Percentiles rank a stretch among this genome's conserved stretches.
These are phyloP conservation scores for Drosophila nigromelanica DNA, from an alignment of 1,140 invertebrate species.

Conservation along the genomic window DNA sequence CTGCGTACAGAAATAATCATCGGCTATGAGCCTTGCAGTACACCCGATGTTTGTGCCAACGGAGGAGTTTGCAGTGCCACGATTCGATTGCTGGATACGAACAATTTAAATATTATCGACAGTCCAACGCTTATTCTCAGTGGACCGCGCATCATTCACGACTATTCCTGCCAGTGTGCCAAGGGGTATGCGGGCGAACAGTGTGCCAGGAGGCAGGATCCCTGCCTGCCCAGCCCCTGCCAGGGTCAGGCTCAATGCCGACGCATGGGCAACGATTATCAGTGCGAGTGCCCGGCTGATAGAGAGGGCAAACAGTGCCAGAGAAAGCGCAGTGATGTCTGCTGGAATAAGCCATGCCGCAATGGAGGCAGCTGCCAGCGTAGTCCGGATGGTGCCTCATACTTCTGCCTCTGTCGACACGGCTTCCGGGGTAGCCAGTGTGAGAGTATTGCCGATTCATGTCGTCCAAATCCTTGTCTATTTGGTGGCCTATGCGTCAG, in stretches of 20 bases:
- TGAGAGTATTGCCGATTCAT: slow-evolving; percentile 93
- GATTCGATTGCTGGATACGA: slow-evolving; percentile 88
- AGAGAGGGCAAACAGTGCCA: slow-evolving; percentile 94
- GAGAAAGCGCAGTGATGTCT: slow-evolving; percentile 91
- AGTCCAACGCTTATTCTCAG: slow-evolving; percentile 92
- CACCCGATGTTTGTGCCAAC: slow-evolving; percentile 87
- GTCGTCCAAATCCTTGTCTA: slow-evolving; percentile 94
- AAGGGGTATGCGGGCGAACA: slow-evolving; percentile 90
- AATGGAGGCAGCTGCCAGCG: slow-evolving; percentile 96
- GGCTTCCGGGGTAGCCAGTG: slow-evolving; percentile 95
- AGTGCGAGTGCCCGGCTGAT: slow-evolving; percentile 90
- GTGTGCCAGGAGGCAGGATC: slow-evolving; percentile 94
- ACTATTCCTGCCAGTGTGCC: slow-evolving; percentile 91
- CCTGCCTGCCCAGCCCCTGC: slow-evolving; percentile 96
- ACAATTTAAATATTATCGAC: slow-evolving; percentile 87
- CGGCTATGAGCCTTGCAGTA: slow-evolving; percentile 89
- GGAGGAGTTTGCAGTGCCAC: slow-evolving; percentile 90
- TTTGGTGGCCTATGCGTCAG: slow-evolving; percentile 93
- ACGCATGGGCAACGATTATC: slow-evolving; percentile 91
- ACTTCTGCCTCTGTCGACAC: slow-evolving; percentile 95
- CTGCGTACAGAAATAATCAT: slow-evolving; percentile 86
- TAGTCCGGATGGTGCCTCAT: slow-evolving; percentile 92
- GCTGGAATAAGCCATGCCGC: slow-evolving; percentile 92
- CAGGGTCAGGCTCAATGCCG: slow-evolving; percentile 91
- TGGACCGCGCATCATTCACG: slow-evolving; percentile 90